Base-by-base conservation (phyloP, 2,888 invertebrate genomes). In the Atethmia centrago region DNA sequence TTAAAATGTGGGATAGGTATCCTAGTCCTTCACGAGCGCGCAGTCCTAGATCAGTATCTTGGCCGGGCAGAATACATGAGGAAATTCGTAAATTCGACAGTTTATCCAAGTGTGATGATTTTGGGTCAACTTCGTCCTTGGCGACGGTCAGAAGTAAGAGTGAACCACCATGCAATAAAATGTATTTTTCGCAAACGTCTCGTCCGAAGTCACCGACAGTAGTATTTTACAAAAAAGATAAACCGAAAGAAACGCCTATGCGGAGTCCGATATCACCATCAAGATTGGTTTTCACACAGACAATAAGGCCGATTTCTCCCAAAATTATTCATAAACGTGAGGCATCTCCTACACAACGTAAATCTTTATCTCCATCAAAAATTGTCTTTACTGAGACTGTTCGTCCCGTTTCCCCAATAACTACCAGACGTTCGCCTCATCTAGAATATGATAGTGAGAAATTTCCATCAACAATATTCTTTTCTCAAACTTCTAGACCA, bases 1-100 rank as follows among this genome's bases (percentile, higher is more conserved):
- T 98, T 91, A 97, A 97, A 87, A 96, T 97, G 85, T 96, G 97
- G 95, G 98, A 98, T 87, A 96, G 96, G 79, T 91, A 90, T 88
- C 93, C 90, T 74, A 97, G 95, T 89, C 97, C 94, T 74, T 92
- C 89, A 19, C 88, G 96, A 82, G 94, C 96, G 42, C 95, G 96
- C 25, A 97, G 97, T 87, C 97, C 97, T 0, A 96, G 97, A 81
- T 96, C 97, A 0, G 94, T 97, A 56, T 97, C 97, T 40, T 97
- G 97, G 97, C 96, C 97, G 0, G 97, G 97, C 40, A 97, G 97
- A 89, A 95, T 96, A 91, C 93, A 97, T 75, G 94, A 95, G 12
- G 94, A 96, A 84, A 90, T 96, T 80, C 89, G 92, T 86, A 97
- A 95, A 88, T 97, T 96, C 83, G 95, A 96, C 68, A 96, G 96